Base-by-base conservation (phyloP, 1,140 invertebrate species). In the Drosophila truncata region DNA sequence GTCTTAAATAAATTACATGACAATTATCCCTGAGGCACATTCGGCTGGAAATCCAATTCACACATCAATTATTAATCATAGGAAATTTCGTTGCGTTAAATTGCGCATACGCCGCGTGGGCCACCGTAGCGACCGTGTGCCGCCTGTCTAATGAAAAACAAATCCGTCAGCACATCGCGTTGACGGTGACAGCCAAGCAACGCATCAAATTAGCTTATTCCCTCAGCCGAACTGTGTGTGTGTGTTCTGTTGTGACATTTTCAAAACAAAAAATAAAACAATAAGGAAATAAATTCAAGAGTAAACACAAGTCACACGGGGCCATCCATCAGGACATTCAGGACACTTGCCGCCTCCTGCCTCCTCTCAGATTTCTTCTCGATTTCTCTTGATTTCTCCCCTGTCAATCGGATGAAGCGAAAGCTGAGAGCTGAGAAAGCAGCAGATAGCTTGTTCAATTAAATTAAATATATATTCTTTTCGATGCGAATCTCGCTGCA, bases 311-410 rank as follows among this genome's bases (percentile, higher is more conserved):
- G 78, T 73, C 77, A 79, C 66, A 73, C 25, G 73, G 62, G 67
- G 57, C 61, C 57, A 84, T 83, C 81, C 76, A 83, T 83, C 81
- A 83, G 76, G 65, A 63, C 50, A 49, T 83, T 81, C 55, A 83
- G 76, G 58, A 84, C 65, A 80, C 81, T 83, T 84, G 81, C 64
- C 20, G 27, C 25, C 54, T 20, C 11, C 27, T 7, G 42, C 7
- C 16, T n/a, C 35, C 9, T 14, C 61, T 42, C n/a, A 25, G 52
- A 37, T 37, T 37, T 55, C 33, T 8, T 58, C 42, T 8, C 64
- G 23, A 37, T 18, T 16, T 35, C 33, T 3, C 31, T 44, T 18
- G 25, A 59, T 46, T 25, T 35, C 37, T 54, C 23, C 29, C 35
- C 58, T 81, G 65, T 66, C 70, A 81, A 67, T 64, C 39, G 49